Base-by-base conservation (phyloP, 2,888 invertebrate species). In the Plebejus argus region DNA sequence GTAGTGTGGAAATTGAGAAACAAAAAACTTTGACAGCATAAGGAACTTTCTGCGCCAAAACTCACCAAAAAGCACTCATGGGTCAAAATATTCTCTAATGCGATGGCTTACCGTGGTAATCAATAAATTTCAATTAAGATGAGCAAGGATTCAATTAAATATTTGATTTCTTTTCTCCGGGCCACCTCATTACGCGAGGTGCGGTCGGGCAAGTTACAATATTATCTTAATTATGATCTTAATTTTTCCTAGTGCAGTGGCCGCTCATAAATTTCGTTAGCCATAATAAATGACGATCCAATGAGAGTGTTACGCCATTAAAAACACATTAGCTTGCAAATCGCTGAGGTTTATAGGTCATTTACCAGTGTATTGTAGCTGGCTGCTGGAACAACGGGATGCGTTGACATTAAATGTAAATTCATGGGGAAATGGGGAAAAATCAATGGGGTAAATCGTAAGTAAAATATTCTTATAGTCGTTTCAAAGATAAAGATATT, bases 261-360 rank as follows among this genome's bases (percentile, higher is more conserved):
- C 76, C 79, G 72, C 76, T 82, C 86, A 84, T 89, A 90, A 90
- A 91, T 90, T 87, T 85, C 83, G 85, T 86, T 85, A 85, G 85
- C 86, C 86, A 78, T 89, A 88, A 87, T 88, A 88, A 87, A 90
- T 86, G 90, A 89, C 89, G 88, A 86, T 88, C 90, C 91, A 91
- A 91, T 91, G 88, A 87, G 86, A 91, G 88, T 88, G 88, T 74
- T 88, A 84, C 80, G 89, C 90, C 92, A 92, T 92, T 92, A 92
- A 92, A 92, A 91, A 89, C 86, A 88, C 92, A 92, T 92, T 92
- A 92, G 87, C 85, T 80, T 83, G 85, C 80, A 89, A 90, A 90
- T 88, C 84, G 83, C 83, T 85, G 81, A 80, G 85, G 87, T 86
- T 88, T 88, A 87, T 89, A 91, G 90, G 89, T 91, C 91, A 92